Percentiles rank a stretch among this genome's conserved stretches.
phyloP scores from a whole-genome alignment of 2,888 invertebrate genomes.

The Aradus depressus region DNA sequence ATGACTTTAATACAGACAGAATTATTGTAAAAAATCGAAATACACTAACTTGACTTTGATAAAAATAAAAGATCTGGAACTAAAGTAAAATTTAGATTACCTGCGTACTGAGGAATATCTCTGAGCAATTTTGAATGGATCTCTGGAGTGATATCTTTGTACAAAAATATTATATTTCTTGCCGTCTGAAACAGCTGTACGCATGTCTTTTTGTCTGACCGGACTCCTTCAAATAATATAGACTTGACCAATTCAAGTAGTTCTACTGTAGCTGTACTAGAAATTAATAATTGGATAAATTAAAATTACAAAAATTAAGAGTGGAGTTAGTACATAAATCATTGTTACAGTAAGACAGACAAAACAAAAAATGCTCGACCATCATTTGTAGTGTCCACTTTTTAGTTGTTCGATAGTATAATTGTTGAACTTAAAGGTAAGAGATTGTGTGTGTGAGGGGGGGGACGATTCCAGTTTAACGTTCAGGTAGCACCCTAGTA shows the following conservation, averaged over 20 bases:
- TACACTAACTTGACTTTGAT: not conserved
- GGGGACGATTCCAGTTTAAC: too few relatives aligned
- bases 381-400: too few relatives aligned
- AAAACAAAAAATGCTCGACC: too few relatives aligned
- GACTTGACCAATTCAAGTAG: slow-evolving; percentile 47
- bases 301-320: too few relatives aligned
- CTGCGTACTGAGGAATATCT: slow-evolving; percentile 77
- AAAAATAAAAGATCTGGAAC: not conserved
- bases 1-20: not conserved
- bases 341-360: too few relatives aligned
- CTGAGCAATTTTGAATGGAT: slow-evolving; percentile 68
- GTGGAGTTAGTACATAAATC: too few relatives aligned
- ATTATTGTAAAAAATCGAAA: not conserved
- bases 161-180: slow-evolving; percentile 62
- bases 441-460: too few relatives aligned
- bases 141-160: slow-evolving; percentile 63
- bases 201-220: slow-evolving; percentile 49
- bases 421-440: too few relatives aligned
- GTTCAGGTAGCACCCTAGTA: too few relatives aligned
- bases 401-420: too few relatives aligned
- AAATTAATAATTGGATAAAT: slow-evolving; percentile 25
- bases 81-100: slow-evolving; percentile 36
- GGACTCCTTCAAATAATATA: slow-evolving; percentile 43
- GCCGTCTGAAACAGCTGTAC: slow-evolving; percentile 57
- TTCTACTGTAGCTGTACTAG: slow-evolving; percentile 44